Conservation (phyloP, 2,113 vertebrate genomes). For the Lipotes vexillifer region DNA sequence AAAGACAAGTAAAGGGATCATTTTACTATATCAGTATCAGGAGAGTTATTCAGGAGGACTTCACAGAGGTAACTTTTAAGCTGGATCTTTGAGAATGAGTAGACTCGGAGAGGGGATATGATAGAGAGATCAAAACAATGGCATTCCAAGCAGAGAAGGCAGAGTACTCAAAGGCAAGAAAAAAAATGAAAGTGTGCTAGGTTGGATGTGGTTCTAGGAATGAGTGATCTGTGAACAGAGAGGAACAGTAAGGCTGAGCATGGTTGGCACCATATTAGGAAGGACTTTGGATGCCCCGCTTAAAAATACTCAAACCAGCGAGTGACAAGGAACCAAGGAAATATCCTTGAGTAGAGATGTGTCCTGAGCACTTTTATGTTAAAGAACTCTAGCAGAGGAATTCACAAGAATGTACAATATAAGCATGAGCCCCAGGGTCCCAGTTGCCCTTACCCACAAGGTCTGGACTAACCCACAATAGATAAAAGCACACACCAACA, state of each 20-base stretch:
- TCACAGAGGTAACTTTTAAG: not conserved
- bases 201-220: not conserved
- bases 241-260: not conserved
- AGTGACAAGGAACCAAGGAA: not conserved
- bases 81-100: not conserved
- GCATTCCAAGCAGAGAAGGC: not conserved
- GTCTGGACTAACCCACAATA: not conserved
- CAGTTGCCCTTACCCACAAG: not conserved
- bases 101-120: not conserved
- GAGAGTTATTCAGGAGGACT: not conserved
- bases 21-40: not conserved
- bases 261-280: not conserved
- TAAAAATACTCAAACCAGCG: not conserved
- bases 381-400: not conserved
- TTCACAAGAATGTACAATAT: not conserved
- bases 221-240: not conserved
- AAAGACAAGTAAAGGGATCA: not conserved
- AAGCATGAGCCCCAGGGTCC: not conserved
- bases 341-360: not conserved
- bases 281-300: not conserved
- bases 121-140: not conserved
- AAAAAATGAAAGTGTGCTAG: not conserved
- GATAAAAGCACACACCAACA: not conserved
- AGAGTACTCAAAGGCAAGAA: not conserved
- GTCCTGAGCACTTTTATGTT: not conserved